Percentiles rank a stretch among this genome's conserved stretches.
Conservation (phyloP, 2,888 invertebrate species). For the Drosophila limbata region DNA sequence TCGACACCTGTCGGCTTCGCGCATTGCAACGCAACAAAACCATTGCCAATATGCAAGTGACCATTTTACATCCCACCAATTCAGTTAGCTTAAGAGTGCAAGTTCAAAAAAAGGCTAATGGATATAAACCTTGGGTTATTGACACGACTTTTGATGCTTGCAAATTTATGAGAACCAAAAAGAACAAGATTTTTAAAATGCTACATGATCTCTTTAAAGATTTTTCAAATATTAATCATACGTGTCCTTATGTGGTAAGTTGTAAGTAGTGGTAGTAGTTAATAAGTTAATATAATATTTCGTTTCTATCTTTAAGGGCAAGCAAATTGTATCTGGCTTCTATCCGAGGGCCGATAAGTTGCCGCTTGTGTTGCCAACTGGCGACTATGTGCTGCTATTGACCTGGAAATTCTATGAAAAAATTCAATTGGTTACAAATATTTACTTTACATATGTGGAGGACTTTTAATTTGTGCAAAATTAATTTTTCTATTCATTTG, state of each 20-base stretch:
- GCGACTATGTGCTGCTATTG: slow-evolving; percentile 30
- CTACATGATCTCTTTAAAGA: slow-evolving; percentile 13
- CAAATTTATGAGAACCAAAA: slow-evolving; percentile 8
- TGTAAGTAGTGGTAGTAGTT: no score
- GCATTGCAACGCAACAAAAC: slow-evolving; percentile 31
- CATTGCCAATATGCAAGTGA: not conserved
- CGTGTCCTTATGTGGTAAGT: slow-evolving; percentile 46
- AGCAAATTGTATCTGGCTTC: slow-evolving; percentile 5
- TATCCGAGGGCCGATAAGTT: slow-evolving; percentile 23
- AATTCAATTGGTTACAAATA: slow-evolving; percentile 10
- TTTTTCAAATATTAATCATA: slow-evolving; percentile 30
- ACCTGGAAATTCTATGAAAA: slow-evolving; percentile 21
- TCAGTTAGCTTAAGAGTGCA: not conserved
- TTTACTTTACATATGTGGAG: slow-evolving; percentile 28
- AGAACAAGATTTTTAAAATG: not conserved
- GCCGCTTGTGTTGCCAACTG: slow-evolving; percentile 24
- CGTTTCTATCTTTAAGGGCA: slow-evolving; percentile 3
- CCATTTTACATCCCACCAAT: slow-evolving; percentile 3
- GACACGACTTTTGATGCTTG: slow-evolving; percentile 22
- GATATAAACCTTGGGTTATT: slow-evolving; percentile 38
- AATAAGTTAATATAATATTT: no score
- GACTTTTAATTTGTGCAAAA: not conserved
- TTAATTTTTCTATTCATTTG: no score
- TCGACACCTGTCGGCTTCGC: slow-evolving; percentile 18
- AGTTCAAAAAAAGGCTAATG: slow-evolving; percentile 27